Base-by-base conservation (phyloP, 2,888 invertebrate genomes). In the Anorthoa munda region DNA sequence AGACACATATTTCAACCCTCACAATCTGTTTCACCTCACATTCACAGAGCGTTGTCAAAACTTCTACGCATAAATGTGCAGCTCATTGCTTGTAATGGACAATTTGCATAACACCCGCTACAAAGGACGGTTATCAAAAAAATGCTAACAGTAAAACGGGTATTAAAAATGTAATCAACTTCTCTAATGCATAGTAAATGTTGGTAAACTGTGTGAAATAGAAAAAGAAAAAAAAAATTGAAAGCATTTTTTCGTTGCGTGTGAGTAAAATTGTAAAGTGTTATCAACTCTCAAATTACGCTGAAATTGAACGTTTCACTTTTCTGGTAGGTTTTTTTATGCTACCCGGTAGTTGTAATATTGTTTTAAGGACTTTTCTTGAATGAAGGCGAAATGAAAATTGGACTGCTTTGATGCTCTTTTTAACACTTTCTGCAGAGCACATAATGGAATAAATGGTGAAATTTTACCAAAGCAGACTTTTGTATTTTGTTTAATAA, bases 91-190 rank as follows among this genome's bases (percentile, higher is more conserved):
- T 76, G 76, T 84, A 84, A 86, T 81, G 58, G 65, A 74, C 81
- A 75, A 89, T 90, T 89, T 90, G 84, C 90, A 89, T 89, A 90
- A 88, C 83, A 67, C 77, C 76, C 79, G 82, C 68, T 68, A 81
- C 69, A 77, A 81, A 78, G 61, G 68, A 76, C 39, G 73, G 85
- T 77, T 72, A 65, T 64, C 68, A 79, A 74, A 85, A 84, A 79
- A 78, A 78, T 21, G 31, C 1, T 23, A 55, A 39, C 64, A 71
- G 67, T 66, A 65, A 76, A 73, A 80, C 65, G 73, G 63, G 74
- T 76, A 73, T 79, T 77, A 79, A 77, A 67, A 81, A 81, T 76
- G 82, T 84, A 85, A 86, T 83, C 78, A 75, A 65, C 65, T 68
- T 61, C 56, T 59, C 48, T 23, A 45, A 61, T 65, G 70, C 80